phyloP scores from a whole-genome alignment of 2,888 invertebrate species.

The Eurytoma adleriae region DNA sequence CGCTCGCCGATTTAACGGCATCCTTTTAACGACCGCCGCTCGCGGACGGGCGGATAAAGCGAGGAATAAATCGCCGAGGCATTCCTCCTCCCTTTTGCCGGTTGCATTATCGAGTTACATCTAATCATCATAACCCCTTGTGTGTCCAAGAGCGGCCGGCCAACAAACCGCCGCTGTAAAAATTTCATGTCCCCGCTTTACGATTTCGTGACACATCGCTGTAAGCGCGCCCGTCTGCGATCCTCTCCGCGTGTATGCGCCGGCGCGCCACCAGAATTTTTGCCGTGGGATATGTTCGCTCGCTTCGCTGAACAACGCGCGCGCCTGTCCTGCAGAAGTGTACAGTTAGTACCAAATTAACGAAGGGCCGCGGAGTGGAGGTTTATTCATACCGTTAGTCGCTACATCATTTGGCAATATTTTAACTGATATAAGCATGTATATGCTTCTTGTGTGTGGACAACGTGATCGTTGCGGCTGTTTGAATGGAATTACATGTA shows the following conservation, averaged over 20 bases:
- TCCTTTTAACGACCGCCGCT: constrained; percentile 70
- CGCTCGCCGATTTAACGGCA: constrained; percentile 73
- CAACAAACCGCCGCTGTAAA: constrained; percentile 71
- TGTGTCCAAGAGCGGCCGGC: constrained; percentile 61
- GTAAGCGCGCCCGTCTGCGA: not conserved
- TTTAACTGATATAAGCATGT: too few relatives aligned
- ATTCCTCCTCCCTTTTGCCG: constrained; percentile 54
- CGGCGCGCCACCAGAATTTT: not conserved
- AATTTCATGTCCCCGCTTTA: constrained; percentile 75
- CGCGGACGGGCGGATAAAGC: not conserved
- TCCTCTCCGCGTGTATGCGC: not conserved
- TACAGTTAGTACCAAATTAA: too few relatives aligned
- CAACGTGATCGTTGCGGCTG: too few relatives aligned
- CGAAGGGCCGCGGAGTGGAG: too few relatives aligned
- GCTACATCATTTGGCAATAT: too few relatives aligned
- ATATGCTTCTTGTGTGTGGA: too few relatives aligned
- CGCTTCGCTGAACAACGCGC: constrained; percentile 1
- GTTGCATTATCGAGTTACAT: constrained; percentile 75
- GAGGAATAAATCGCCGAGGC: constrained; percentile 38
- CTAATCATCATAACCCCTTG: constrained; percentile 75
- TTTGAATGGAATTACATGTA: too few relatives aligned
- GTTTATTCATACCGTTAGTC: too few relatives aligned
- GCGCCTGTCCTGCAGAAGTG: not conserved
- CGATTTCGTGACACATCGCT: constrained; percentile 69
- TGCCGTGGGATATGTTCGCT: not conserved